phyloP scores from a whole-genome alignment of 2,888 invertebrate species.

The Thymelicus sylvestris region DNA sequence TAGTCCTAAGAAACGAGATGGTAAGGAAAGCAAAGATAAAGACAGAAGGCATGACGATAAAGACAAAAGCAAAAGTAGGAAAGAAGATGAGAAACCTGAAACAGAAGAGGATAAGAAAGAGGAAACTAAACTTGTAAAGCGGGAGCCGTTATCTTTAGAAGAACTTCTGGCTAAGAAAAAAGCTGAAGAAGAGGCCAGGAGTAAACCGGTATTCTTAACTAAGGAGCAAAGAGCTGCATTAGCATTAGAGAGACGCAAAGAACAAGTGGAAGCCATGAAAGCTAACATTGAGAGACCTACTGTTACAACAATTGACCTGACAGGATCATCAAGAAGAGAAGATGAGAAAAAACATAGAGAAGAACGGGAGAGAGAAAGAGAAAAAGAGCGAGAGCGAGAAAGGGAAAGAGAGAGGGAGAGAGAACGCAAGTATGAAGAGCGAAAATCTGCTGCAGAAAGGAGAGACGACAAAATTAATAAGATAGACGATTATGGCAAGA shows the following conservation, averaged over 20 bases:
- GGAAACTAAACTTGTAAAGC: conserved; percentile 69
- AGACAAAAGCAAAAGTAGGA: conserved; percentile 68
- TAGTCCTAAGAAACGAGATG: conserved; percentile 74
- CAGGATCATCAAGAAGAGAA: conserved; percentile 79
- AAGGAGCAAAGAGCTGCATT: conserved; percentile 97
- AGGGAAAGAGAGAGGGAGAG: conserved; percentile 72
- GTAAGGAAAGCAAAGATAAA: conserved; percentile 57
- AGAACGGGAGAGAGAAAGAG: conserved; percentile 84
- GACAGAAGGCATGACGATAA: conserved; percentile 72
- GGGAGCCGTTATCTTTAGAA: conserved; percentile 97
- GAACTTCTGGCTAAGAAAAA: conserved; percentile 98
- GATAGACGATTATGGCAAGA: conserved; percentile 82
- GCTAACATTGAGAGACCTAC: conserved; percentile 85
- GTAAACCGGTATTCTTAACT: conserved; percentile 98
- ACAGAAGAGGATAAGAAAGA: conserved; percentile 74
- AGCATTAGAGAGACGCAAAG: conserved; percentile 94
- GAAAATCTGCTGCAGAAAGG: conserved; percentile 80
- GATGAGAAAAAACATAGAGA: conserved; percentile 72
- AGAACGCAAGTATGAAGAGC: conserved; percentile 79
- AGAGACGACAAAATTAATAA: conserved; percentile 74
- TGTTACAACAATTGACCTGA: conserved; percentile 75
- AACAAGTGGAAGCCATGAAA: conserved; percentile 93
- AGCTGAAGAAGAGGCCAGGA: conserved; percentile 96
- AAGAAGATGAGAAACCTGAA: conserved; percentile 62
- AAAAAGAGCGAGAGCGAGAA: conserved; percentile 74